Evolutionary conservation across 2,888 invertebrate genomes (phyloP), one percentile per base, ranked within the genome.

Genomic region (Mythimna loreyi): DNA sequence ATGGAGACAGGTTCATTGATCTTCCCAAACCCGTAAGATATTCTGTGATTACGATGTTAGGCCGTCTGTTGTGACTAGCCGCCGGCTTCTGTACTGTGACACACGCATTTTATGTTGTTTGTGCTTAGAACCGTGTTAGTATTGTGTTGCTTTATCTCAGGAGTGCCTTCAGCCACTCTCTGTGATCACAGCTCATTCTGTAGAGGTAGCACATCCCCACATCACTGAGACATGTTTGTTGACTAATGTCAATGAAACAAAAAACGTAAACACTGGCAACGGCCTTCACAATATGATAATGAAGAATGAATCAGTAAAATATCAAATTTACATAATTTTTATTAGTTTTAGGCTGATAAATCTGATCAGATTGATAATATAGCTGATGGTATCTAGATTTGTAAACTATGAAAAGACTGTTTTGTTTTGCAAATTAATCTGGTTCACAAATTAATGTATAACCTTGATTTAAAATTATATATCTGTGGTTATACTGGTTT

Each of bases 21-120:
- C 90, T 89, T 92, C 89, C 87, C 91, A 43, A 93, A 92, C 75
- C 90, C 91, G 95, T 95, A 95, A 95, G 95, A 92, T 84, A 84
- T 89, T 85, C 77, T 65, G 45, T 64, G 75, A 82, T 76, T 87
- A 79, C 58, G 82, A 79, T 82, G 75, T 74, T 87, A 87, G 85
- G 84, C 45, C 84, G 87, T 91, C 80, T 85, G 72, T n/a, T 87
- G 89, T 91, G 86, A 82, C 81, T 91, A 88, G 87, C 84, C 67
- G 75, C 75, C 78, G 77, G 86, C 86, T 86, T 86, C 65, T 81
- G 83, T 90, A 69, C 72, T 74, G 82, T 89, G 60, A 78, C 75
- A 80, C 80, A 83, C 68, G 85, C 82, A 70, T 61, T 83, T 72
- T 77, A 69, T 78, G 36, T 83, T 79, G 62, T 81, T 73, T 81